phyloP scores from a whole-genome alignment of 1,140 invertebrate species.

The Asbolus verrucosus region DNA sequence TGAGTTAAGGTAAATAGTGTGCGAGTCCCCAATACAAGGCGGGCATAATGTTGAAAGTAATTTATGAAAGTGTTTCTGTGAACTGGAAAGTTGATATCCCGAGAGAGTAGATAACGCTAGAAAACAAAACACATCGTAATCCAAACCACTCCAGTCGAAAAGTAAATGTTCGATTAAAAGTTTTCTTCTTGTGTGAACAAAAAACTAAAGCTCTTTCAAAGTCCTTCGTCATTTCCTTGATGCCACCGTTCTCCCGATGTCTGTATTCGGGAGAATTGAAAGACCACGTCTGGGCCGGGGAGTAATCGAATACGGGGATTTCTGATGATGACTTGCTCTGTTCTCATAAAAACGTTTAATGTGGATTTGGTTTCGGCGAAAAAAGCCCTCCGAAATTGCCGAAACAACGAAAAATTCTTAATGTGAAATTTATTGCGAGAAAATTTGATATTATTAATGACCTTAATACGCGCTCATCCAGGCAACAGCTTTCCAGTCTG shows the following conservation, averaged over 20 bases:
- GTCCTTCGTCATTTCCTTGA: conserved; percentile 31
- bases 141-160: conserved; percentile 50
- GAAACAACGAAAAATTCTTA: neutral
- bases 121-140: conserved; percentile 60
- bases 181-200: conserved; percentile 47
- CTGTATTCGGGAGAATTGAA: conserved; percentile 30
- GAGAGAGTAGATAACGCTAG: conserved; percentile 55
- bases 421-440: conserved; percentile 38
- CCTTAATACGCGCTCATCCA: conserved; percentile 57
- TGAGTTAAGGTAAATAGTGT: neutral
- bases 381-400: too few relatives aligned
- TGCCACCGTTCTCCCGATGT: conserved; percentile 23
- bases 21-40: conserved; percentile 48
- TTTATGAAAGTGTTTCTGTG: conserved; percentile 60
- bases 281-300: conserved; percentile 17
- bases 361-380: neutral
- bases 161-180: conserved; percentile 60
- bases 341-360: neutral
- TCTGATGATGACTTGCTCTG: conserved; percentile 1
- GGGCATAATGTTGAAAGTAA: conserved; percentile 59
- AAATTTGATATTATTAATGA: conserved; percentile 56
- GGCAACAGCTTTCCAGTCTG: conserved; percentile 59
- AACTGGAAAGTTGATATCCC: conserved; percentile 59
- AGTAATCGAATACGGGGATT: conserved; percentile 24
- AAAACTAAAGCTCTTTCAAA: conserved; percentile 25